A percentile compares a stretch with the other conserved stretches of the same genome.
Evolutionary conservation across 2,113 vertebrate species (phyloP).

Genomic region (Larimichthys polyactis): DNA sequence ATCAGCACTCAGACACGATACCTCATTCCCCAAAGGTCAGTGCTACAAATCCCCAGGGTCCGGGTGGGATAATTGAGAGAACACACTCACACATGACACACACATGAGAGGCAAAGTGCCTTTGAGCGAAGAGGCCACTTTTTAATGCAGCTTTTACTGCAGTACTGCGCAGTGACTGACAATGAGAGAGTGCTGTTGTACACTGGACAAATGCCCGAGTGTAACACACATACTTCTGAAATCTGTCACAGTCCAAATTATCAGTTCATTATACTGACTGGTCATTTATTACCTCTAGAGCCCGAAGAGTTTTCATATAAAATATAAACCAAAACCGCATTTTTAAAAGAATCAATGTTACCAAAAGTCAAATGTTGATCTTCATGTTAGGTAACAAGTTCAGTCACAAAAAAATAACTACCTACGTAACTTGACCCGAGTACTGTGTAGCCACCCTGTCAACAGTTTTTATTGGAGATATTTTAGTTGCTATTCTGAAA

Average conservation of each 20-base stretch:
- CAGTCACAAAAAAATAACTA: too few species aligned
- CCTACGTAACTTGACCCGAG: too few species aligned
- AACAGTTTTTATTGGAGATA: too few species aligned
- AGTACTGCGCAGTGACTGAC: background rate
- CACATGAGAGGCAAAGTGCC: slow-evolving; percentile 23
- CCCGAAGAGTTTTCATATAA: background rate
- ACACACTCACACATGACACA: too few species aligned
- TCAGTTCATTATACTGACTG: background rate
- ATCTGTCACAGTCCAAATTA: background rate
- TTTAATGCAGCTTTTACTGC: background rate
- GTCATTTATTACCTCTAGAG: background rate
- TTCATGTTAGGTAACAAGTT: background rate
- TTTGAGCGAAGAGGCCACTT: background rate
- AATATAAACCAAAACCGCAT: background rate
- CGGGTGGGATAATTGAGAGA: background rate
- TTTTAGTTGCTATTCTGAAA: too few species aligned
- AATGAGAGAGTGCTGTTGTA: background rate
- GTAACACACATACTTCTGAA: background rate
- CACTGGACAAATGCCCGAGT: background rate
- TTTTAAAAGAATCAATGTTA: background rate
- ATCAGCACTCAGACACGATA: background rate
- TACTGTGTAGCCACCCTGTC: too few species aligned
- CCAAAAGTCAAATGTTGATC: background rate
- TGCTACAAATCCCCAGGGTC: background rate
- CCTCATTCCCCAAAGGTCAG: slow-evolving; percentile 18